phyloP scores from a whole-genome alignment of 2,888 invertebrate species.

The Netelia inedita region DNA sequence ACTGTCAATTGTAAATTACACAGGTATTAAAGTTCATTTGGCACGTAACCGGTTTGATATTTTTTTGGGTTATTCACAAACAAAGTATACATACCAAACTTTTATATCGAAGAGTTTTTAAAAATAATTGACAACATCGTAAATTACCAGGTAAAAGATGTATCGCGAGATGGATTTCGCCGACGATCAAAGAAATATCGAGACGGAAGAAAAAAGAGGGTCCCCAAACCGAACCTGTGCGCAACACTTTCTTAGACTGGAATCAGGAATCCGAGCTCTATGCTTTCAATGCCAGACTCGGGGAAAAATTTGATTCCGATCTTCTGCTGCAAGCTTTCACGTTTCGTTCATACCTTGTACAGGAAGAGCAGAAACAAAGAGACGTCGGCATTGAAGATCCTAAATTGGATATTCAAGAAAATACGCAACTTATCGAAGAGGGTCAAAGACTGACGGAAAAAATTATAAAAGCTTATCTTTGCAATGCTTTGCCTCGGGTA shows the following conservation, averaged over 20 bases:
- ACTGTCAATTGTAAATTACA: slow-evolving; percentile 68
- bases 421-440: slow-evolving; percentile 88
- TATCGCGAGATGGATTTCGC: slow-evolving; percentile 89
- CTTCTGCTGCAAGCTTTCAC: slow-evolving; percentile 92
- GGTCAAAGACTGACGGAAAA: slow-evolving; percentile 90
- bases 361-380: slow-evolving; percentile 89
- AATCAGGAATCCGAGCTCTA: slow-evolving; percentile 94
- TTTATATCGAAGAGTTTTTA: neutral
- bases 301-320: slow-evolving; percentile 92
- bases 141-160: slow-evolving; percentile 81
- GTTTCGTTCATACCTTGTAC: slow-evolving; percentile 91
- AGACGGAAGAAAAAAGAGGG: slow-evolving; percentile 86
- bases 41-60: slow-evolving; percentile 14
- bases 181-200: slow-evolving; percentile 89
- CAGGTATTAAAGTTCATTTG: slow-evolving; percentile 70
- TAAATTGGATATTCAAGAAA: slow-evolving; percentile 88
- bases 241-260: slow-evolving; percentile 93
- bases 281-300: slow-evolving; percentile 94
- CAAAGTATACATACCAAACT: neutral
- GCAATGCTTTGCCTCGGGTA: slow-evolving; percentile 89
- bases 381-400: slow-evolving; percentile 89
- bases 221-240: slow-evolving; percentile 83
- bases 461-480: slow-evolving; percentile 90
- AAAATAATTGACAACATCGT: slow-evolving; percentile 29
- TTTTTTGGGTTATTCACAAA: slow-evolving; percentile 31